Base-by-base conservation (phyloP, 2,113 vertebrate genomes). In the Propithecus coquereli region DNA sequence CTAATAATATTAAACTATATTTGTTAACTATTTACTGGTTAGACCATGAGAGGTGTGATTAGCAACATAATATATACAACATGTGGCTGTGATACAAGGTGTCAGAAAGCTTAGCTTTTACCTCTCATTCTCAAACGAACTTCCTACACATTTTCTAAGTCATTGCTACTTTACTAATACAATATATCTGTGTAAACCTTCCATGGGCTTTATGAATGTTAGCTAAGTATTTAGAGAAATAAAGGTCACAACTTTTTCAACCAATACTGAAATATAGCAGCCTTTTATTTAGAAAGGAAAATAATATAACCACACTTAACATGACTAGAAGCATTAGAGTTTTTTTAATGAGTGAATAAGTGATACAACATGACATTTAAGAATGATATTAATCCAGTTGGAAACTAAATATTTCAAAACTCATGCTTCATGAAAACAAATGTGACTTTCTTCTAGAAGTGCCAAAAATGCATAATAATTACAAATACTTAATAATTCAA, bases 261-360 rank as follows among this genome's bases (percentile, higher is more conserved):
- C 37, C 25, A 66, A 22, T 73, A 74, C n/a, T 82, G 2, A 76
- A 85, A 40, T 93, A 63, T 54, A 71, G 12, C 27, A 87, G 6
- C 52, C 63, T 87, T 52, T 96, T 37, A 80, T 83, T 63, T 95
- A 85, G 66, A 94, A 95, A 82, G 52, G 22, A 84, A 94, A 83
- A 57, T 17, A 92, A n/a, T 88, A 25, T 6, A 74, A 9, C 47
- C 50, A 66, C 17, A 74, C 23, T 85, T 63, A 47, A 47, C 18
- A 74, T 70, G 10, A 83, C 47, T 93, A 87, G 52, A 92, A 87
- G 37, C 47, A 71, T 40, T 59, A 73, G 20, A 12, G 23, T 65
- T 80, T 90, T 95, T 91, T 85, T n/a, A 57, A 63, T 82, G 54
- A 86, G 43, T 71, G 27, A 95, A 37, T 68, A 83, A 90, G 1